Evolutionary conservation across 2,888 invertebrate genomes (phyloP).

Genomic region (Nymphalis urticae): DNA sequence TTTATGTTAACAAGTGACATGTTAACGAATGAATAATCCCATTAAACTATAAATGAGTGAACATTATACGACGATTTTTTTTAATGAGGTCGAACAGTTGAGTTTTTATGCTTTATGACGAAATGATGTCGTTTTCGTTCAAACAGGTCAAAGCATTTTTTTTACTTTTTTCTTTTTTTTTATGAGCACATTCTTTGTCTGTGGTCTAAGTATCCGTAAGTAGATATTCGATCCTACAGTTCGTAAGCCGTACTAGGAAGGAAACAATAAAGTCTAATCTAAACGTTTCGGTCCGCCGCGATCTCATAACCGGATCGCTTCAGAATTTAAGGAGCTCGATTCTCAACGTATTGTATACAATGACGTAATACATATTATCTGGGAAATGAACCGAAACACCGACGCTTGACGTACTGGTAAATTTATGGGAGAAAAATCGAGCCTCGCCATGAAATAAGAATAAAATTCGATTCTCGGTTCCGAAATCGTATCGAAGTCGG

Average conservation of each 20-base stretch:
- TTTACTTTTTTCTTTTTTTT: conserved; percentile 1
- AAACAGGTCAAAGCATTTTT: conserved; percentile 1
- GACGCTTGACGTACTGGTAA: not conserved
- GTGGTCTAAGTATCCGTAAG: conserved; percentile 11
- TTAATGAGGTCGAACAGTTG: not conserved
- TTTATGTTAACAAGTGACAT: conserved; percentile 1
- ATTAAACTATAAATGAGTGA: not conserved
- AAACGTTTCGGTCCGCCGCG: conserved; percentile 21
- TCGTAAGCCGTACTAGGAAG: conserved; percentile 15
- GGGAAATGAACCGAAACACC: conserved; percentile 3
- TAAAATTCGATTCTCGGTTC: not conserved
- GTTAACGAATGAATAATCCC: not conserved
- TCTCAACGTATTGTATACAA: not conserved
- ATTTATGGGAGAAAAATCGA: conserved; percentile 6
- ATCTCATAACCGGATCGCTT: not conserved
- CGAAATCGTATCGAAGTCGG: conserved; percentile 2
- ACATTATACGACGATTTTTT: not conserved
- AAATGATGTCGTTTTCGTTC: not conserved
- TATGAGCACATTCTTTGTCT: not conserved
- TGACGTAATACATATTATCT: not conserved
- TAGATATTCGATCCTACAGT: conserved; percentile 14
- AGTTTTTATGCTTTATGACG: not conserved
- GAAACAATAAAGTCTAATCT: conserved; percentile 26
- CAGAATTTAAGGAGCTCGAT: conserved; percentile 9
- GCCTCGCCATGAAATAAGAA: not conserved